Conservation (phyloP, 2,113 vertebrate species). For the Amia ocellicauda region DNA sequence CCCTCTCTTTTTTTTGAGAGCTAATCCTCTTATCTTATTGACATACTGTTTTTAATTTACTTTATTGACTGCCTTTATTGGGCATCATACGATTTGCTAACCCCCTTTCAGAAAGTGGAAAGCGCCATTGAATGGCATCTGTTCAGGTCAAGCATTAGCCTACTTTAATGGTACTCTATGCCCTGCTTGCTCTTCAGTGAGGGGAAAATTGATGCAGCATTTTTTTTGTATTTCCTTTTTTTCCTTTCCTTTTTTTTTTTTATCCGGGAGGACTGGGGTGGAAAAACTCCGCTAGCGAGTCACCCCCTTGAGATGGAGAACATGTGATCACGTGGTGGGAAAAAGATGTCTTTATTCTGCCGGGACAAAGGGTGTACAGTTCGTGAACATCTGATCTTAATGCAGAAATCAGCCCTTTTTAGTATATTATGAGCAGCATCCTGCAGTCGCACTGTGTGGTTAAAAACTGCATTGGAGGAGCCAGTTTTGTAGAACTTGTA, state of each 20-base stretch:
- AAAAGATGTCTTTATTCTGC: conserved; percentile 22
- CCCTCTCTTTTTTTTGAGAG: conserved; percentile 16
- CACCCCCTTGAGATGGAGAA: background rate
- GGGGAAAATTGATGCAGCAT: conserved; percentile 50
- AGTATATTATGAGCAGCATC: conserved; percentile 1
- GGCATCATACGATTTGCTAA: background rate
- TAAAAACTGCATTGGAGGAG: too few species aligned
- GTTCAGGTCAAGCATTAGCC: conserved; percentile 55
- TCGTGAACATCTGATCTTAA: conserved; percentile 19
- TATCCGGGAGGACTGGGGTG: conserved; percentile 9
- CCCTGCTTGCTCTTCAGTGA: conserved; percentile 40
- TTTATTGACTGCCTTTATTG: conserved; percentile 18
- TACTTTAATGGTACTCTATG: conserved; percentile 37
- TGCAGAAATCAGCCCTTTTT: background rate
- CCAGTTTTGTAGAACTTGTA: too few species aligned
- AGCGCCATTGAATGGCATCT: conserved; percentile 23
- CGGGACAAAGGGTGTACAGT: conserved; percentile 11
- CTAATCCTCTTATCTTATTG: conserved; percentile 24
- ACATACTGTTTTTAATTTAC: conserved; percentile 25
- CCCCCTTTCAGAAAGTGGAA: background rate
- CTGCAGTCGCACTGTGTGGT: too few species aligned
- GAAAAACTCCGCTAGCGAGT: background rate
- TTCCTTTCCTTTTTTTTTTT: conserved; percentile 17
- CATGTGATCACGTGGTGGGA: conserved; percentile 20
- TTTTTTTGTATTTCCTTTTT: conserved; percentile 6